These are phyloP conservation scores for Sebastiscus tertius DNA, from an alignment of 2,797 vertebrate species.

Conservation along the genomic window DNA sequence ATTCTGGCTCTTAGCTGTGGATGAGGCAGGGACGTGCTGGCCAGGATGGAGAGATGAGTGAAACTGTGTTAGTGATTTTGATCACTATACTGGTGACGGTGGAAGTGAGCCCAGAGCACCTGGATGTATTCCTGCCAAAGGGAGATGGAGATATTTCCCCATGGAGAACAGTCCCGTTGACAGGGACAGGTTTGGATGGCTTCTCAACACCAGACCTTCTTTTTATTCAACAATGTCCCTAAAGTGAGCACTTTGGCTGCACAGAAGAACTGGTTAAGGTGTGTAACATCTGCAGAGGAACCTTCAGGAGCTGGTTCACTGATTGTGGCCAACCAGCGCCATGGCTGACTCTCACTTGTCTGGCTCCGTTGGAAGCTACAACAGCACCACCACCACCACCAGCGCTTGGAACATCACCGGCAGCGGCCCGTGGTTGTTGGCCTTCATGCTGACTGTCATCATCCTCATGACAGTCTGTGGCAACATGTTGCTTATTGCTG, in stretches of 20 bases:
- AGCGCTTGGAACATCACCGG: conserved; percentile 82
- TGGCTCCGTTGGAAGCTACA: conserved; percentile 62
- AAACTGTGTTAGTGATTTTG: conserved; percentile 44
- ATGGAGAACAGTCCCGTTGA: conserved; percentile 22
- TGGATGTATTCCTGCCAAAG: conserved; percentile 31
- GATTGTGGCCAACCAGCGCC: conserved; percentile 13
- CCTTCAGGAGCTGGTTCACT: conserved; percentile 7
- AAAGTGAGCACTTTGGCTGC: conserved; percentile 14
- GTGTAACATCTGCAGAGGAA: conserved; percentile 10
- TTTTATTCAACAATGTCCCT: conserved; percentile 1
- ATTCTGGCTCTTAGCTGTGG: conserved; percentile 73
- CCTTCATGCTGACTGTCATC: conserved; percentile 89
- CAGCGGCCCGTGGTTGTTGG: conserved; percentile 88
- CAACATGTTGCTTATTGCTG: conserved; percentile 90
- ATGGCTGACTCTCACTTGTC: conserved; percentile 74
- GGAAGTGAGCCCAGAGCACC: conserved; percentile 31
- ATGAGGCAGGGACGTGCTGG: conserved; percentile 55
- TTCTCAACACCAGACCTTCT: conserved; percentile 26
- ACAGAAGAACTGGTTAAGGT: conserved; percentile 5
- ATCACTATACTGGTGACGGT: conserved; percentile 15
- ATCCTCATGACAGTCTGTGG: conserved; percentile 90
- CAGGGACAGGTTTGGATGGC: conserved; percentile 11
- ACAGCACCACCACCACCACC: conserved; percentile 57
- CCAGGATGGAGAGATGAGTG: conserved; percentile 65
- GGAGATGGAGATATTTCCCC: conserved; percentile 41